Base-by-base conservation (phyloP, 2,113 vertebrate genomes). In the Neopipo cinnamomea region DNA sequence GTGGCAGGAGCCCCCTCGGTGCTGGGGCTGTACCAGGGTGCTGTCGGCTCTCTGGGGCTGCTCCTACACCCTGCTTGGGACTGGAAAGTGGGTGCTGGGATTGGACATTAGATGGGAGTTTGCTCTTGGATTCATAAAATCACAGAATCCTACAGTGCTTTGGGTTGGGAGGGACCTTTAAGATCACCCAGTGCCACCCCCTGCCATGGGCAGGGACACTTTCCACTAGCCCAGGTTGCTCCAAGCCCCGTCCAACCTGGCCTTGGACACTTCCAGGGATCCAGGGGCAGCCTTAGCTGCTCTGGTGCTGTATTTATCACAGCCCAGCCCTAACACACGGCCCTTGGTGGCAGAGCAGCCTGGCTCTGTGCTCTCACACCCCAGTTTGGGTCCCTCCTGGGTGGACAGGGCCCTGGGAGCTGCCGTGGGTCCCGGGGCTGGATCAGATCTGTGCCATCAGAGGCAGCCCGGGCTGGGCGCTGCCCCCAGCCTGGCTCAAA, bases 351-450 rank as follows among this genome's bases (percentile, higher is more conserved):
- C 52, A 20, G 12, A 19, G 31, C 78, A 42, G 65, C 27, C 52
- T 1, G 27, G 24, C 35, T 21, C 68, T 0, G 0, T 4, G 47
- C 28, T 22, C 4, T 5, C 28, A 1, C 14, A 0, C 14, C 44
- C 35, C 11, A 0, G 3, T 2, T 49, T 41, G 0, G 2, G 7
- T 14, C n/a, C 39, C 3, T 73, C 3, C 22, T 6, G 9, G 42
- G 14, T 5, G 27, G 52, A 33, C 2, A 44, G 28, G 77, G 56
- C 44, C n/a, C 53, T 15, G 0, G 1, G 67, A 37, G 20, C 28
- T 33, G 18, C 21, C 1, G 0, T 13, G 0, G 9, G 13, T 27
- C 4, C 6, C 0, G 0, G 15, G 7, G 12, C 17, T 10, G 4
- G 27, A 16, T 7, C 62, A 11, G 12, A 15, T 11, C 42, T 2